phyloP scores from a whole-genome alignment of 2,888 invertebrate species.

The Agrotis clavis region DNA sequence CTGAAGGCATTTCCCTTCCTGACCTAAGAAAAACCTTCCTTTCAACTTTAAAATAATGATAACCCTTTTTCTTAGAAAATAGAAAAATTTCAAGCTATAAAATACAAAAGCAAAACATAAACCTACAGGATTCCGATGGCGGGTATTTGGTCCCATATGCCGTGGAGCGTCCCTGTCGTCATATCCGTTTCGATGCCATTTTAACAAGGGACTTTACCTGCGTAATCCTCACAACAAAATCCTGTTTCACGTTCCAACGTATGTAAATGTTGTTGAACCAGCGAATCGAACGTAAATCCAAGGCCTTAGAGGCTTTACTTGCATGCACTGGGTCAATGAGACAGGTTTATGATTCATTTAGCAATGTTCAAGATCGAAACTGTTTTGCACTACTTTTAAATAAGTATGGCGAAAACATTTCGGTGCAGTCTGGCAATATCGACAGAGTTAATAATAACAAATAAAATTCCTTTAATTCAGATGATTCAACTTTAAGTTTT shows the following conservation, averaged over 20 bases:
- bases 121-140: background rate
- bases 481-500: background rate
- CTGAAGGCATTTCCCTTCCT: too few relatives aligned
- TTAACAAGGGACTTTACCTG: slow-evolving; percentile 30
- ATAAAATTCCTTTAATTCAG: background rate
- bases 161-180: background rate
- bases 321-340: slow-evolving; percentile 39
- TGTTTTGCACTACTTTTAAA: slow-evolving; percentile 19
- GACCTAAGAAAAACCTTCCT: too few relatives aligned
- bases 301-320: slow-evolving; percentile 38
- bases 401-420: slow-evolving; percentile 4
- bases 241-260: slow-evolving; percentile 29
- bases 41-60: background rate
- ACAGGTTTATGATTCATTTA: slow-evolving; percentile 34
- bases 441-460: background rate
- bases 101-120: background rate
- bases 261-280: slow-evolving; percentile 24
- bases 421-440: background rate
- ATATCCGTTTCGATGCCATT: slow-evolving; percentile 32
- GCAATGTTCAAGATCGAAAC: slow-evolving; percentile 41
- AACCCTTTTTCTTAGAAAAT: background rate
- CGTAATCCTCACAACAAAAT: slow-evolving; percentile 29
- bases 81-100: background rate
- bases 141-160: slow-evolving; percentile 10
- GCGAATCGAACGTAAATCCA: slow-evolving; percentile 33